phyloP scores from a whole-genome alignment of 2,113 vertebrate genomes.

The Eira barbara region DNA sequence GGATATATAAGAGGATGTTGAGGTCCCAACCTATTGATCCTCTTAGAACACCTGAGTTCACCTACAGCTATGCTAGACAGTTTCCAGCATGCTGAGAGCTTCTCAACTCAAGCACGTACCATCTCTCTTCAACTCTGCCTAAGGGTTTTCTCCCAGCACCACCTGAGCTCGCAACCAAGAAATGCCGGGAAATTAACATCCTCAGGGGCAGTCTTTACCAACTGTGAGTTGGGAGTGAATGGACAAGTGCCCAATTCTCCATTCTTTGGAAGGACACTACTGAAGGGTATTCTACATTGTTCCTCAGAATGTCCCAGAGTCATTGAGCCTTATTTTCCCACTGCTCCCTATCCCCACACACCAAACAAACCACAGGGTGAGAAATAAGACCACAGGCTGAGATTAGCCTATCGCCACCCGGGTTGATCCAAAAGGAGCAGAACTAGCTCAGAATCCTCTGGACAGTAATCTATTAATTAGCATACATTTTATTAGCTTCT shows the following conservation, averaged over 20 bases:
- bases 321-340: neutral
- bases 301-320: neutral
- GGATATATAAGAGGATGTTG: neutral
- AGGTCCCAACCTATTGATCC: neutral
- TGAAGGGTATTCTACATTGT: neutral
- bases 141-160: neutral
- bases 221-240: fast-evolving
- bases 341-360: neutral
- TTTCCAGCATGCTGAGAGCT: neutral
- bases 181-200: neutral
- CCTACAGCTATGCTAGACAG: neutral
- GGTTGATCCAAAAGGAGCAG: slow-evolving; percentile 14
- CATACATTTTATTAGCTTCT: neutral
- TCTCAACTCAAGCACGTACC: neutral
- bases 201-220: neutral
- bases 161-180: neutral
- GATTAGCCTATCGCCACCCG: neutral
- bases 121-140: neutral
- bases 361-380: neutral
- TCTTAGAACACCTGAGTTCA: neutral
- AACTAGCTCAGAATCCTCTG: slow-evolving; percentile 56
- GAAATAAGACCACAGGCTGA: neutral
- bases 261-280: neutral
- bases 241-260: neutral
- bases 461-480: neutral